Base-by-base conservation (phyloP, 2,888 invertebrate species). In the Chorisops tibialis region DNA sequence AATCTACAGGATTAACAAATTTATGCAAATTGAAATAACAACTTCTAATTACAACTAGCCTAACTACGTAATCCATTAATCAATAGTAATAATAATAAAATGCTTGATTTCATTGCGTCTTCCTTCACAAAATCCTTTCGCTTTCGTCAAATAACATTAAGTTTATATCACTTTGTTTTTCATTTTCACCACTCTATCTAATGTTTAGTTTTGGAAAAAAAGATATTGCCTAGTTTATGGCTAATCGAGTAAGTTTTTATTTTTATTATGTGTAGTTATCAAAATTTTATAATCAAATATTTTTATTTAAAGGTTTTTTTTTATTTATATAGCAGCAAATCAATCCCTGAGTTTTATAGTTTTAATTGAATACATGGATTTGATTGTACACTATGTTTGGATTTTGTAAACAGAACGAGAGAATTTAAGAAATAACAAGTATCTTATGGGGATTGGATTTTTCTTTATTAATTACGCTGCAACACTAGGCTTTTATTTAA, bases 151-250 rank as follows among this genome's bases (percentile, higher is more conserved):
- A 37, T 30, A 30, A 30, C 30, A 30, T 30, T 30, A 30, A n/a
- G 6, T 41, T 41, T 41, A 41, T 14, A 41, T 41, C n/a, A 41
- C 41, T 41, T 14, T 2, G 1, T 41, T 41, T 41, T 16, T 11
- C 6, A 14, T 12, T 41, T 37, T 37, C 43, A 30, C 30, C 30
- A 30, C 30, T 30, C 9, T 2, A 30, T 30, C 30, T 5, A 16
- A 21, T 59, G 59, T 59, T 59, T 59, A 59, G 59, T 59, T 59
- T 59, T 59, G 59, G 59, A 59, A 59, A 59, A 47, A 47, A 38
- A 47, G 22, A 16, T 43, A 11, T 19, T 39, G 18, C n/a, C n/a
- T n/a, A n/a, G n/a, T n/a, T 19, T 39, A n/a, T 12, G 38, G 54
- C 22, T 37, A 38, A 41, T 14, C 5, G 12, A 1, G 12, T 39